These are phyloP conservation scores for Cyprinella venusta DNA, from an alignment of 2,797 vertebrate species.

Conservation along the genomic window DNA sequence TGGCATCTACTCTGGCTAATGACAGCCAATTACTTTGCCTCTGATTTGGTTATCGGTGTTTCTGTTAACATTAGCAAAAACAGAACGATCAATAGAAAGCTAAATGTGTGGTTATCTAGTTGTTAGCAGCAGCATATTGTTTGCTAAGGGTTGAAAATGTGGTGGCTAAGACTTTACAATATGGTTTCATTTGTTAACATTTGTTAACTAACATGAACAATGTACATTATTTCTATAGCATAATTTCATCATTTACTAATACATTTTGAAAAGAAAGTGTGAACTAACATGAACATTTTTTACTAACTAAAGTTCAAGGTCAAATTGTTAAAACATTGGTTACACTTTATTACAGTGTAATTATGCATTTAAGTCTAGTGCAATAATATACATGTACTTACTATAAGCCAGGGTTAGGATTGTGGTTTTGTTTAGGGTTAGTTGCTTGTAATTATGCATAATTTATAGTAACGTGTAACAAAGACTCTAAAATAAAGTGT, in stretches of 20 bases:
- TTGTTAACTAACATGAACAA: not conserved
- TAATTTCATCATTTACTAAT: too few species aligned
- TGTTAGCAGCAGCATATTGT: slow-evolving; percentile 10
- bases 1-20: not conserved
- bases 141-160: not conserved
- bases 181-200: not conserved
- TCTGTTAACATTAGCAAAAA: not conserved
- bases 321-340: too few species aligned
- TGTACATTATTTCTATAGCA: not conserved
- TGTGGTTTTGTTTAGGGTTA: too few species aligned
- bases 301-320: not conserved
- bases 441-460: too few species aligned
- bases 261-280: too few species aligned
- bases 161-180: not conserved
- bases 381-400: too few species aligned
- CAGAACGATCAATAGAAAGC: not conserved
- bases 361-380: too few species aligned
- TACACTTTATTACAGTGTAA: too few species aligned
- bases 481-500: too few species aligned
- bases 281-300: not conserved
- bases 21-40: not conserved
- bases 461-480: too few species aligned
- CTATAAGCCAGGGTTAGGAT: too few species aligned
- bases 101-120: not conserved
- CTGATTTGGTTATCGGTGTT: not conserved